These are phyloP conservation scores for Drosophila lacicola DNA, from an alignment of 2,888 invertebrate genomes.

Conservation along the genomic window DNA sequence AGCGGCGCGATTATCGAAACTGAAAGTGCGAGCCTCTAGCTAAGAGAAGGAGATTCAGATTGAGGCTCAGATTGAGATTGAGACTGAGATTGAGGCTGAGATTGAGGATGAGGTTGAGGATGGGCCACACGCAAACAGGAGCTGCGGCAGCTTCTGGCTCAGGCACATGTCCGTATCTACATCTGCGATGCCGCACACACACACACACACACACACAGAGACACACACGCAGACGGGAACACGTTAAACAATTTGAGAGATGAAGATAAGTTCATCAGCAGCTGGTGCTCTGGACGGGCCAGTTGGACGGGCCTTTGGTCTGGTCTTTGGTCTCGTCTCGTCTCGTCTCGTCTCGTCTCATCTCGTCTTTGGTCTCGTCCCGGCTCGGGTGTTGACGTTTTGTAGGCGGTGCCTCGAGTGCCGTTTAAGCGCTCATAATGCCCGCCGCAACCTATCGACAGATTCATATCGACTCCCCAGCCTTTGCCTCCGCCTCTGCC, in stretches of 20 bases:
- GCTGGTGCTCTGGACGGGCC: constrained; percentile 9
- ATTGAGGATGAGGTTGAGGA: background rate
- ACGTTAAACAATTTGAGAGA: constrained; percentile 65
- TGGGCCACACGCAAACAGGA: constrained; percentile 37
- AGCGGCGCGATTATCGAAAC: constrained; percentile 38
- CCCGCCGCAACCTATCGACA: constrained; percentile 74
- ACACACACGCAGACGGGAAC: constrained; percentile 28
- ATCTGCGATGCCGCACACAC: constrained; percentile 52
- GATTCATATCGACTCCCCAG: constrained; percentile 59
- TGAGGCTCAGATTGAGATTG: too few relatives aligned
- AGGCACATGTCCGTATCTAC: constrained; percentile 58
- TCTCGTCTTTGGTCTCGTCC: too few relatives aligned
- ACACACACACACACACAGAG: constrained; percentile 36
- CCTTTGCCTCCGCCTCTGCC: too few relatives aligned
- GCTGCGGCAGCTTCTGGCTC: constrained; percentile 40
- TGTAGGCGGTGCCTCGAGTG: constrained; percentile 77
- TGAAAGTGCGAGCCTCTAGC: constrained; percentile 7
- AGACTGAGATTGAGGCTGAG: too few relatives aligned
- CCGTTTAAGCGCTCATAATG: constrained; percentile 71
- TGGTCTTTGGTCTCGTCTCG: constrained; percentile 4
- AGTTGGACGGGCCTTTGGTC: constrained; percentile 23
- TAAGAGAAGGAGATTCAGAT: background rate
- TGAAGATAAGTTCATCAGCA: constrained; percentile 73
- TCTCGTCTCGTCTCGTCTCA: constrained; percentile 7
- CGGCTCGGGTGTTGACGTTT: constrained; percentile 70